Evolutionary conservation across 1,140 invertebrate species (phyloP).

Genomic region (Pseudomyrmex dendroicus): DNA sequence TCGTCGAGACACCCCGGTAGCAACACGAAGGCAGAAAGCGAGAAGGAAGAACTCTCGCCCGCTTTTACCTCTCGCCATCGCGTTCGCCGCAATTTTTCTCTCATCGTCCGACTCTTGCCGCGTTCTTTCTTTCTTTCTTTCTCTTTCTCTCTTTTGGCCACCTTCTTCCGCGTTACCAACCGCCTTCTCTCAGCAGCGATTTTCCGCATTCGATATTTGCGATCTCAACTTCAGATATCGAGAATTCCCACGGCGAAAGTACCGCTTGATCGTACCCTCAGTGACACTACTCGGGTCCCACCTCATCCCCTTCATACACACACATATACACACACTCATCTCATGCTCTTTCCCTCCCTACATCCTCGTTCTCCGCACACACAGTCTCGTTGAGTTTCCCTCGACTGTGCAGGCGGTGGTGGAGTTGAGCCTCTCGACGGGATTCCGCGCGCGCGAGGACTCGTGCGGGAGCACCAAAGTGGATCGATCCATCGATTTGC

Average conservation of each 20-base stretch:
- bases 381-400: constrained; percentile 12
- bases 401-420: constrained; percentile 4
- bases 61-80: constrained; percentile 43
- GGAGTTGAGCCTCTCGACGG: constrained; percentile 17
- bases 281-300: constrained; percentile 34
- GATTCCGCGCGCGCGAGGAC: constrained; percentile 29
- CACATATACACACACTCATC: no score
- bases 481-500: constrained; percentile 55
- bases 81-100: constrained; percentile 58
- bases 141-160: not conserved
- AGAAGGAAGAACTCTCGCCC: constrained; percentile 38
- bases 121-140: not conserved
- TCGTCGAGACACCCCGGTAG: constrained; percentile 32
- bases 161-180: constrained; percentile 4
- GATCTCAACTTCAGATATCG: constrained; percentile 61
- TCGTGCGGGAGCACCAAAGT: constrained; percentile 34
- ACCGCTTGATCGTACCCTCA: constrained; percentile 61
- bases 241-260: constrained; percentile 56
- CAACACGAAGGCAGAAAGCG: constrained; percentile 44
- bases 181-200: constrained; percentile 48
- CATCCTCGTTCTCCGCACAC: not conserved
- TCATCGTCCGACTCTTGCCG: not conserved
- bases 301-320: not conserved
- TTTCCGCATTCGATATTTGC: constrained; percentile 62
- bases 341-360: not conserved